Evolutionary conservation across 1,140 invertebrate genomes (phyloP).

Genomic region (Choristoneura fumiferana): DNA sequence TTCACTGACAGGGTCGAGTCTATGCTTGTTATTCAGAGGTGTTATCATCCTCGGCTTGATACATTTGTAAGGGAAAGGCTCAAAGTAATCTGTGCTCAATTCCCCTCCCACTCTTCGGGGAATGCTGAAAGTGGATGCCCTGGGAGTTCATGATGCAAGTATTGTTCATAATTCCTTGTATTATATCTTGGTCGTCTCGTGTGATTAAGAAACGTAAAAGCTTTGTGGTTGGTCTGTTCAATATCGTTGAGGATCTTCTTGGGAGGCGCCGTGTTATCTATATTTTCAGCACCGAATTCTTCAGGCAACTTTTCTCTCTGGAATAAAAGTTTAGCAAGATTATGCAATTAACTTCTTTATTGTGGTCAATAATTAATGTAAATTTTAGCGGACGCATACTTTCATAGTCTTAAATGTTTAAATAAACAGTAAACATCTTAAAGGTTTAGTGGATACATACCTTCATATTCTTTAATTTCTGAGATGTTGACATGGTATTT

Average conservation of each 20-base stretch:
- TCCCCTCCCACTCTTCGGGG: slow-evolving; percentile 59
- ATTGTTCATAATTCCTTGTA: slow-evolving; percentile 20
- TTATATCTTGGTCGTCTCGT: slow-evolving; percentile 38
- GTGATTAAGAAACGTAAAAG: slow-evolving; percentile 44
- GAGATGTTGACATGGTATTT: too few species aligned
- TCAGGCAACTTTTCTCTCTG: slow-evolving; percentile 5
- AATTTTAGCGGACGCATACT: too few species aligned
- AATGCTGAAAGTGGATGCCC: slow-evolving; percentile 57
- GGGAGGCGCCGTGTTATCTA: slow-evolving; percentile 48
- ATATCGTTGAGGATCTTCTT: slow-evolving; percentile 42
- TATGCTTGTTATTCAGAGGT: slow-evolving; percentile 35
- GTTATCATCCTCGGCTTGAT: slow-evolving; percentile 58
- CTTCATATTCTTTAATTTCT: too few species aligned
- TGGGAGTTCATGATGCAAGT: slow-evolving; percentile 44
- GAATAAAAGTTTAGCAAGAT: neutral
- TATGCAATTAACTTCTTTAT: too few species aligned
- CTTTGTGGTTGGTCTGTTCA: slow-evolving; percentile 42
- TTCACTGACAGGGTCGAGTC: slow-evolving; percentile 52
- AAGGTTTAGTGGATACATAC: too few species aligned
- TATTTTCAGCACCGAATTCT: slow-evolving; percentile 8
- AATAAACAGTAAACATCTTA: too few species aligned
- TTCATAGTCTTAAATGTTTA: too few species aligned
- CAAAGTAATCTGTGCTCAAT: slow-evolving; percentile 51
- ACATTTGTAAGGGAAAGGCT: slow-evolving; percentile 57
- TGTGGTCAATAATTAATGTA: too few species aligned